Conservation (phyloP, 2,113 vertebrate species). For the Burhinus oedicnemus region DNA sequence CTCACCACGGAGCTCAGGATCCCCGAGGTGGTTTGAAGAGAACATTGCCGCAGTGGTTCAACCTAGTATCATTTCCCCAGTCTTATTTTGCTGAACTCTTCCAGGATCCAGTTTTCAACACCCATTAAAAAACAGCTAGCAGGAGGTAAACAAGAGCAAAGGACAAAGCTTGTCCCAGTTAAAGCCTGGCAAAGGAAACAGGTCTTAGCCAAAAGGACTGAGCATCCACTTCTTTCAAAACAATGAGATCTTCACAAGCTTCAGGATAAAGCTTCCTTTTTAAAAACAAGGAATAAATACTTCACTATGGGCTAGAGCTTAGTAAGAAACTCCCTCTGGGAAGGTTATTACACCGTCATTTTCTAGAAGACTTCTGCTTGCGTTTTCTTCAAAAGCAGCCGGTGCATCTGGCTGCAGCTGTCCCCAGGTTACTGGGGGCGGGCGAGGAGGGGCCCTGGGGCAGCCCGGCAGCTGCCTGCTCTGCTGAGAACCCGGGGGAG, state of each 20-base stretch:
- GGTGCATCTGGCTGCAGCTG: background rate
- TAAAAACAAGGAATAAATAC: background rate
- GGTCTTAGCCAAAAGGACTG: background rate
- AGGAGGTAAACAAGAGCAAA: background rate
- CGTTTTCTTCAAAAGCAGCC: background rate
- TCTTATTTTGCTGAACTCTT: background rate
- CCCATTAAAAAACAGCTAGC: background rate
- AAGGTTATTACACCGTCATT: background rate
- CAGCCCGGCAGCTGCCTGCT: background rate
- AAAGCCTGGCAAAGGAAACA: background rate
- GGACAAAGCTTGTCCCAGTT: background rate
- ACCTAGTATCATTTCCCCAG: background rate
- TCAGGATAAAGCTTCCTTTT: background rate
- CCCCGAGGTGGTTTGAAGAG: rapidly evolving
- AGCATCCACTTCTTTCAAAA: background rate
- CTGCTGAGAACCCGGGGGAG: rapidly evolving
- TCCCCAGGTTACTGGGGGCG: rapidly evolving
- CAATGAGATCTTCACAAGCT: background rate
- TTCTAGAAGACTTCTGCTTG: background rate
- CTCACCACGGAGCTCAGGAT: background rate
- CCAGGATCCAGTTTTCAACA: background rate
- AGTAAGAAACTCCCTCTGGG: background rate
- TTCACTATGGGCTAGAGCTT: background rate
- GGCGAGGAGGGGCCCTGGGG: background rate
- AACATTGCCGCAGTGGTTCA: background rate